These are phyloP conservation scores for Pandemis corylana DNA, from an alignment of 2,888 invertebrate species.

Conservation along the genomic window DNA sequence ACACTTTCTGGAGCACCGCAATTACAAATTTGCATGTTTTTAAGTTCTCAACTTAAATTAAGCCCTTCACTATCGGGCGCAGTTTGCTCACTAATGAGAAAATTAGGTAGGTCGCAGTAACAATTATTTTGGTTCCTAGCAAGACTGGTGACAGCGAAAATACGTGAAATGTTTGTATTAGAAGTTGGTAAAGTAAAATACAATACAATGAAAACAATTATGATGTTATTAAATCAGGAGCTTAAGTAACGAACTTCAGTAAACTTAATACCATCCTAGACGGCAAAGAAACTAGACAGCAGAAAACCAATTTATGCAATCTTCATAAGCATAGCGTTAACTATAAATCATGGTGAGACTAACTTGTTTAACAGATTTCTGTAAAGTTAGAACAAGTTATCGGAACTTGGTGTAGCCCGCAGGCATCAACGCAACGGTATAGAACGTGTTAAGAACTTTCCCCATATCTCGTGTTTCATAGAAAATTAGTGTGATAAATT, in stretches of 20 bases:
- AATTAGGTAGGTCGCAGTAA: conserved; percentile 16
- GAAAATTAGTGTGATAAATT: conserved; percentile 40
- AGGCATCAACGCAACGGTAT: conserved; percentile 36
- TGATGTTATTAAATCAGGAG: too few species aligned
- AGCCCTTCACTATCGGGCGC: conserved; percentile 29
- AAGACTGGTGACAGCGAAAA: background rate
- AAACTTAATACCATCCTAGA: too few species aligned
- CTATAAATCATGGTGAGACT: conserved; percentile 34
- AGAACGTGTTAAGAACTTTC: conserved; percentile 37
- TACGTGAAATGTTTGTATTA: too few species aligned
- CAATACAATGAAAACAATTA: too few species aligned
- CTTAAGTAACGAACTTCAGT: background rate
- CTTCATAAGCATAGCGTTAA: conserved; percentile 3
- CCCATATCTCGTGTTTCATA: conserved; percentile 38
- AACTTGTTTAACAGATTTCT: conserved; percentile 41
- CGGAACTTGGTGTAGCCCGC: conserved; percentile 29
- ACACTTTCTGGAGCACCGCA: conserved; percentile 37
- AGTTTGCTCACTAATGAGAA: conserved; percentile 35
- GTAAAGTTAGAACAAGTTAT: conserved; percentile 38
- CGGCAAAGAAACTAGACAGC: background rate
- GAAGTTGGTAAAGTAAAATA: too few species aligned
- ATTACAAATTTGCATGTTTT: conserved; percentile 39
- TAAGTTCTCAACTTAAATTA: conserved; percentile 38
- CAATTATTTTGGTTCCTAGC: background rate
- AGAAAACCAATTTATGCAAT: background rate